phyloP scores from a whole-genome alignment of 2,113 vertebrate genomes.

The Poecile atricapillus region DNA sequence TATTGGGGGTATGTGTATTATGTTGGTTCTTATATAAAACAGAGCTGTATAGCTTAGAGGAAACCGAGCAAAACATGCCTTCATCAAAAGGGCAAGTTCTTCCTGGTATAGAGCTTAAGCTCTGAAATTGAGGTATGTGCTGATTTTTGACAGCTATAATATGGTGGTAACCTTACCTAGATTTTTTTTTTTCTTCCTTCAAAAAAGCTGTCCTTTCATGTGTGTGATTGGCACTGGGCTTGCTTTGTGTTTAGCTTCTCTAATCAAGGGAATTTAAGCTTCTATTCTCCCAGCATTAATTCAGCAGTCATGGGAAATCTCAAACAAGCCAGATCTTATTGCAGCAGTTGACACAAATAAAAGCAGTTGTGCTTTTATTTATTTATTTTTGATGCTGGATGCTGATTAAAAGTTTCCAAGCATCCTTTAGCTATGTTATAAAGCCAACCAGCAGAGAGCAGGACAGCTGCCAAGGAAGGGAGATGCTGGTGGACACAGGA shows the following conservation, averaged over 20 bases:
- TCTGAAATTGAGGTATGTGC: slow-evolving; percentile 6
- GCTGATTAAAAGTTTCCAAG: slow-evolving; percentile 70
- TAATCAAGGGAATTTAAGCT: slow-evolving; percentile 59
- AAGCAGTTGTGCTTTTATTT: slow-evolving; percentile 64
- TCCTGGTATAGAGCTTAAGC: neutral
- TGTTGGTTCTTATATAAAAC: slow-evolving; percentile 4
- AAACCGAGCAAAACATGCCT: neutral
- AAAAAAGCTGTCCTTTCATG: slow-evolving; percentile 41
- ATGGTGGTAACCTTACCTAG: slow-evolving; percentile 39
- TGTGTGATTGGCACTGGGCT: slow-evolving; percentile 44
- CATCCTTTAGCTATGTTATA: slow-evolving; percentile 23
- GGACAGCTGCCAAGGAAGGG: slow-evolving; percentile 7
- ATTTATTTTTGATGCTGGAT: slow-evolving; percentile 71
- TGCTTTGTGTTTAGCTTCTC: slow-evolving; percentile 57
- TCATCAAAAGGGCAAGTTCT: neutral
- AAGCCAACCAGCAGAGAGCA: slow-evolving; percentile 26
- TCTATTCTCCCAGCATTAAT: slow-evolving; percentile 51
- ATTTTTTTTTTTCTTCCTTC: neutral
- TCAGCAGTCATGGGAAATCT: slow-evolving; percentile 57
- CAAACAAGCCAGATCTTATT: slow-evolving; percentile 62
- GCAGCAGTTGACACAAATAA: slow-evolving; percentile 60
- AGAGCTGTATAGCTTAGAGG: neutral
- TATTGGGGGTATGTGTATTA: neutral
- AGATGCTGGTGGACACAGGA: slow-evolving; percentile 37
- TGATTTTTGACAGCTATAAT: slow-evolving; percentile 34